phyloP scores from a whole-genome alignment of 2,797 vertebrate species.

The Chiroxiphia lanceolata region DNA sequence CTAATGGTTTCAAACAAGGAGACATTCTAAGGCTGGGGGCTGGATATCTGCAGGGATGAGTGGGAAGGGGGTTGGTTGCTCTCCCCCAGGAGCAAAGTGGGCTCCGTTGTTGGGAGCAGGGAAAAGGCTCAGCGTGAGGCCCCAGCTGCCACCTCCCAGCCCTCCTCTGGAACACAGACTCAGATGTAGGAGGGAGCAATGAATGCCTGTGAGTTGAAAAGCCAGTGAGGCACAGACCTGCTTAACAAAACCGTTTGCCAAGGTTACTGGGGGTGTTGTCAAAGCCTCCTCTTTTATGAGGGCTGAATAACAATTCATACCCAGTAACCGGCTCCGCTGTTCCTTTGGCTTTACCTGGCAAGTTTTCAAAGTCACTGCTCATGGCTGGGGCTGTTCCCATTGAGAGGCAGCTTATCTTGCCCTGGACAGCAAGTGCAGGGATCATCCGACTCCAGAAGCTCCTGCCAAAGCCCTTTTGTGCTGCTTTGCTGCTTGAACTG shows the following conservation, averaged over 20 bases:
- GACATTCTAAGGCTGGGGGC: background rate
- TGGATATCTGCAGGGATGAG: background rate
- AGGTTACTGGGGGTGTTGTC: constrained; percentile 58
- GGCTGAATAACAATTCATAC: constrained; percentile 54
- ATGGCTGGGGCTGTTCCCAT: constrained; percentile 11
- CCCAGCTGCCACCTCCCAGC: constrained; percentile 38
- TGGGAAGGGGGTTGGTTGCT: background rate
- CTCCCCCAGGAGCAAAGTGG: background rate
- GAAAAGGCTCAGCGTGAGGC: constrained; percentile 43
- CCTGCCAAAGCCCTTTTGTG: constrained; percentile 33
- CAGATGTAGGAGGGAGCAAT: constrained; percentile 50
- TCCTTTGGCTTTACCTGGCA: constrained; percentile 62
- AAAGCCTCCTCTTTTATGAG: constrained; percentile 55
- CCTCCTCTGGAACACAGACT: constrained; percentile 20
- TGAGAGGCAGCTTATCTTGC: constrained; percentile 48
- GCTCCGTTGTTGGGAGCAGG: background rate
- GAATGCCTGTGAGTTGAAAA: constrained; percentile 59
- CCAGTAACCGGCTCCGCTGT: constrained; percentile 17
- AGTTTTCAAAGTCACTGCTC: constrained; percentile 54
- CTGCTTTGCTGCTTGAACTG: background rate
- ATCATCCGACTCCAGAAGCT: constrained; percentile 12
- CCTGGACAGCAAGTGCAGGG: constrained; percentile 15
- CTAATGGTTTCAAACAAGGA: background rate
- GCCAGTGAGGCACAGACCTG: constrained; percentile 49
- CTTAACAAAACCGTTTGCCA: constrained; percentile 68